Evolutionary conservation across 2,888 invertebrate species (phyloP), one percentile per base, ranked within the genome.

Genomic region (Eristalis intricaria): DNA sequence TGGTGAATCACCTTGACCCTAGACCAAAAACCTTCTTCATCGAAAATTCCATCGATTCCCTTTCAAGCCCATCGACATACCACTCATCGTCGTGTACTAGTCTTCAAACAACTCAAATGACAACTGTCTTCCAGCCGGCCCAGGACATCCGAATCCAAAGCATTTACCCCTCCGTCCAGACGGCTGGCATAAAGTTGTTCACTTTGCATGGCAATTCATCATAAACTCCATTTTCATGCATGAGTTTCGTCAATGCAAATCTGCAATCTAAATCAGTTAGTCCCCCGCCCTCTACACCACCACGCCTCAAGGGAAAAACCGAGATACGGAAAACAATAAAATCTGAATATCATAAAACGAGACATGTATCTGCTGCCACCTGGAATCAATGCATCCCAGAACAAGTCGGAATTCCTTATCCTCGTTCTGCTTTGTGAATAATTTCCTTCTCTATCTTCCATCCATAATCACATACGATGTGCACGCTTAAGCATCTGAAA

Each of bases 401-500:
- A 22, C 29, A 61, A 38, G 40, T 29, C 29, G 35, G 38, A 50
- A 50, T 26, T 58, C 56, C 35, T 56, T 26, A 38, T 11, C 38
- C 32, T 29, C 58, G n/a, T 43, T n/a, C 43, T 60, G 38, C 65
- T 29, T 76, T 29, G 38, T 40, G 60, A 29, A 35, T 64, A 56
- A 64, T 56, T 70, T 56, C 32, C 56, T n/a, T n/a, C n/a, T n/a
- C n/a, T 38, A 70, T 70, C 35, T 38, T 43, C 61, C 29, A 50
- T 15, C 23, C 35, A 4, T 69, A 78, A 78, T 78, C 77, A 63
- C 56, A 70, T 70, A 40, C 32, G 32, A 23, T 69, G 60, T 32
- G 68, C 76, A 63, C 23, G 60, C 32, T 69, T 78, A 56, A 78
- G 13, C 63, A 38, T 35, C 63, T 38, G 70, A 78, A 32, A 32